Evolutionary conservation across 2,113 vertebrate genomes (phyloP).

Genomic region (Halichoeres trimaculatus): DNA sequence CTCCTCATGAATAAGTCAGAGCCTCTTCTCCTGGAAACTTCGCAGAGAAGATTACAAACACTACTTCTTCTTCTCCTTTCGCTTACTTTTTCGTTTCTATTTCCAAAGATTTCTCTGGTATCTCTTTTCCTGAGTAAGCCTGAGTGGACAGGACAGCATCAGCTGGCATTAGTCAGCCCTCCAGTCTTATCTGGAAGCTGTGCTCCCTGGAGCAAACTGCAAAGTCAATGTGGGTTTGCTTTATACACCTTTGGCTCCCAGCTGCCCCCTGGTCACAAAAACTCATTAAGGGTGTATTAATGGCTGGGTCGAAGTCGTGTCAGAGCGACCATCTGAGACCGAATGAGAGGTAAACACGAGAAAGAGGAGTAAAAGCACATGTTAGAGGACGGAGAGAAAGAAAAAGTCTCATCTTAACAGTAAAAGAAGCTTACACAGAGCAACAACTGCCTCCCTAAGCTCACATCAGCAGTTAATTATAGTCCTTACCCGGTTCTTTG

Average conservation of each 20-base stretch:
- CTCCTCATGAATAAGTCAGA: constrained; percentile 44
- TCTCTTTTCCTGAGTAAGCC: constrained; percentile 14
- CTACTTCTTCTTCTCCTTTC: no score
- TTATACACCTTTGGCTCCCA: constrained; percentile 45
- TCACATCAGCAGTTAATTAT: constrained; percentile 36
- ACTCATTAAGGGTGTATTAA: constrained; percentile 67
- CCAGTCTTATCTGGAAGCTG: constrained; percentile 33
- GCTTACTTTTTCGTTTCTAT: no score
- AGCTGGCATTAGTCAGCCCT: constrained; percentile 45
- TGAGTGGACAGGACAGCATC: constrained; percentile 54
- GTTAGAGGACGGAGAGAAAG: background rate
- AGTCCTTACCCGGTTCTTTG: constrained; percentile 72
- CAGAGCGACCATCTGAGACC: constrained; percentile 13
- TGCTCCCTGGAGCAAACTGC: constrained; percentile 40
- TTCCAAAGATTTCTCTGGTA: constrained; percentile 11
- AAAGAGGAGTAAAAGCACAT: constrained; percentile 5
- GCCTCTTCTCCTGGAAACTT: constrained; percentile 33
- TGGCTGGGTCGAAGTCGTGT: constrained; percentile 28
- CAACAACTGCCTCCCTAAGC: constrained; percentile 2
- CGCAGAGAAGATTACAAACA: background rate
- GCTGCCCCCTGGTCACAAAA: constrained; percentile 58
- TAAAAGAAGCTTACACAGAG: background rate
- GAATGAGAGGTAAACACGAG: constrained; percentile 8
- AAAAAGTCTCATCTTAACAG: background rate
- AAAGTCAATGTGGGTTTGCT: constrained; percentile 54